Evolutionary conservation across 2,797 vertebrate species (phyloP), one percentile per base, ranked within the genome.

Genomic region (Enteromius radiatus): DNA sequence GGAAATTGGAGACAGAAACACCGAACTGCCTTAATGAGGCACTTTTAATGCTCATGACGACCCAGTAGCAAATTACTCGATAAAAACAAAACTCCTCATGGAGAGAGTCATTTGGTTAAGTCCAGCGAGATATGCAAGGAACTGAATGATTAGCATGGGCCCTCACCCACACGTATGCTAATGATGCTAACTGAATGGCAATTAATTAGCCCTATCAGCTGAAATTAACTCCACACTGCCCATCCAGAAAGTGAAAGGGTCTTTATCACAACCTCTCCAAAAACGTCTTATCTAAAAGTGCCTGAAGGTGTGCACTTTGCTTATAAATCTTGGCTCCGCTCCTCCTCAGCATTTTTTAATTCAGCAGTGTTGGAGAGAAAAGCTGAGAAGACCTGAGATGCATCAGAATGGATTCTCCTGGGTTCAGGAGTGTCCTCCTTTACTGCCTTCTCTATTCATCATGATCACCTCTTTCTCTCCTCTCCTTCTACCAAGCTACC

Each of bases 81-180:
- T 19, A 56, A 82, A 80, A 84, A 84, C 85, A 88, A 85, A 84
- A 80, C 81, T 19, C 56, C 79, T 56, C 84, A 68, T 74, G 59
- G 65, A 69, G 75, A 81, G 80, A 78, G 84, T 81, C 75, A 86
- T 86, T 88, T 81, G 84, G 47, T 76, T 76, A 87, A 87, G 76
- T 85, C 87, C 83, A 54, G 52, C 45, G 79, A 84, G 87, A 84
- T 78, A 80, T 79, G 76, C 59, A 76, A 52, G 63, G 76, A 88
- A 87, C 87, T 75, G 79, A 78, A 65, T 75, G 84, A 88, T 88
- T 85, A 88, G 87, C 70, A 84, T 87, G 85, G 73, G 84, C 73
- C 67, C 49, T 84, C 71, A 84, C 61, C 85, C 61, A 43, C 85
- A 28, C 54, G 36, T 76, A 88, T 85, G 76, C 84, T 85, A 88